Evolutionary conservation across 2,888 invertebrate genomes (phyloP).

Genomic region (Drosophila subsilvestris): DNA sequence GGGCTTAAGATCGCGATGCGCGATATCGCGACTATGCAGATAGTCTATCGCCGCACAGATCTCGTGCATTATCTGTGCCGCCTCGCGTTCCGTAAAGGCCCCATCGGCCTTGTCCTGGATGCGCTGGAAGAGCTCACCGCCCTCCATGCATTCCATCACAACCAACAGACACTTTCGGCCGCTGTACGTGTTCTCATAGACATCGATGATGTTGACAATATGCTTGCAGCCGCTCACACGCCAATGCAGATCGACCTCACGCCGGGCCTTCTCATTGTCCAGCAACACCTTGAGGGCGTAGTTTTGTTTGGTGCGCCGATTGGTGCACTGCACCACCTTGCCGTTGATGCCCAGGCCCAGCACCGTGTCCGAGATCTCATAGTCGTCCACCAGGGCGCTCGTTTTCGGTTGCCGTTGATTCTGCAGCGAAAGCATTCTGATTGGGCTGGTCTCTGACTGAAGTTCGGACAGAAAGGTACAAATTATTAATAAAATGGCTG

Average conservation of each 20-base stretch:
- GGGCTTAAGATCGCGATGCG: slow-evolving; percentile 98
- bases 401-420: slow-evolving; percentile 87
- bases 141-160: slow-evolving; percentile 99
- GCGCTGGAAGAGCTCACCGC: slow-evolving; percentile 98
- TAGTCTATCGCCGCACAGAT: slow-evolving; percentile 97
- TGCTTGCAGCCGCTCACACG: slow-evolving; percentile 95
- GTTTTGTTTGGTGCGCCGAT: slow-evolving; percentile 90
- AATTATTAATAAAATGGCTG: neutral
- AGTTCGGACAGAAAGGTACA: neutral
- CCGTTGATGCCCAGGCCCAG: slow-evolving; percentile 99
- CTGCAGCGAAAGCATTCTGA: slow-evolving; percentile 68
- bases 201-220: slow-evolving; percentile 95
- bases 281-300: slow-evolving; percentile 96
- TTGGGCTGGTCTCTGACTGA: slow-evolving; percentile 19
- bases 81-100: slow-evolving; percentile 98
- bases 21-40: slow-evolving; percentile 96
- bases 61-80: slow-evolving; percentile 97
- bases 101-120: slow-evolving; percentile 96
- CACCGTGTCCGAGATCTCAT: slow-evolving; percentile 95
- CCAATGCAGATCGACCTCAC: slow-evolving; percentile 98
- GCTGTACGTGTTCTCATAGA: slow-evolving; percentile 98
- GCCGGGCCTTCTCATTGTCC: slow-evolving; percentile 95
- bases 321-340: slow-evolving; percentile 97
- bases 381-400: slow-evolving; percentile 94
- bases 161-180: slow-evolving; percentile 96